These are phyloP conservation scores for Montipora foliosa DNA, from an alignment of 64 coral and sea anemone genomes.

Conservation along the genomic window DNA sequence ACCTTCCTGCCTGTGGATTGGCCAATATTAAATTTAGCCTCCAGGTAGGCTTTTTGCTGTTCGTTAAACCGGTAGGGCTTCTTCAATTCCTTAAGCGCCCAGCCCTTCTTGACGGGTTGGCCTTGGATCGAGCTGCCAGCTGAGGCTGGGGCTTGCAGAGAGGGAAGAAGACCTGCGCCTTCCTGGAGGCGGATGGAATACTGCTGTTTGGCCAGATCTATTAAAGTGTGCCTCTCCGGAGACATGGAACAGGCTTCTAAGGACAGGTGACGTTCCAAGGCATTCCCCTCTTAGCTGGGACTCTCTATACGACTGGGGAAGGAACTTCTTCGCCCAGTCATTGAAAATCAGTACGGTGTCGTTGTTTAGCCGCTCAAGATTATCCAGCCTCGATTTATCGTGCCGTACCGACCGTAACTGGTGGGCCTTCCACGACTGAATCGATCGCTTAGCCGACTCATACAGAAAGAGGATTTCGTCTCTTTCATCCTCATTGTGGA, in stretches of 20 bases:
- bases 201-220: constrained; percentile 47
- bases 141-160: not conserved
- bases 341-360: too few species aligned
- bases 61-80: constrained; percentile 56
- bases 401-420: too few species aligned
- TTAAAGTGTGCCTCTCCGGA: constrained; percentile 34
- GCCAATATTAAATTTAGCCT: constrained; percentile 54
- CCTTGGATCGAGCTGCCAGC: not conserved
- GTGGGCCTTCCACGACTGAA: too few species aligned
- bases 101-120: not conserved
- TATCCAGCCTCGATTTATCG: too few species aligned
- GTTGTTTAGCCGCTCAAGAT: too few species aligned
- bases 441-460: too few species aligned
- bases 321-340: too few species aligned
- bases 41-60: constrained; percentile 49
- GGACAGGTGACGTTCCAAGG: constrained; percentile 51
- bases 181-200: constrained; percentile 27
- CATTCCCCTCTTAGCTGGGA: not conserved
- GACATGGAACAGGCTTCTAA: constrained; percentile 16
- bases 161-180: constrained; percentile 30
- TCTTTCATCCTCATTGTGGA: too few species aligned
- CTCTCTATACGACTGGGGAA: too few species aligned
- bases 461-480: too few species aligned
- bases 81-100: constrained; percentile 38
- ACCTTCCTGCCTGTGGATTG: constrained; percentile 35